phyloP scores from a whole-genome alignment of 2,888 invertebrate genomes.

The Sylvicola cinctus region DNA sequence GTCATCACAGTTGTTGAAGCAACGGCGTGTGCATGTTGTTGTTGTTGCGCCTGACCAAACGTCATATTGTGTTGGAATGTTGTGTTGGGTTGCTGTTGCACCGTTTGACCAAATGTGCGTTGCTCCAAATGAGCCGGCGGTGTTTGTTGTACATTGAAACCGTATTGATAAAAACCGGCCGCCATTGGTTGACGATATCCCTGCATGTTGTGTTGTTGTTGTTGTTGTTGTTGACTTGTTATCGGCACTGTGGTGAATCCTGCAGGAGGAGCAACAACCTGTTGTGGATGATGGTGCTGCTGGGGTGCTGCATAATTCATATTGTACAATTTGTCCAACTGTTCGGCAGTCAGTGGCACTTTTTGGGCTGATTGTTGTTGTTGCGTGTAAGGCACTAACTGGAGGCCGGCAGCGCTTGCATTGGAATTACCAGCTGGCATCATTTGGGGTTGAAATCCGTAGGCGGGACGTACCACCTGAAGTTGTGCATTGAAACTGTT shows the following conservation, averaged over 20 bases:
- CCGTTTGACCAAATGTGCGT: too few relatives aligned
- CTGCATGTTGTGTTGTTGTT: background rate
- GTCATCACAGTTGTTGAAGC: slow-evolving; percentile 2
- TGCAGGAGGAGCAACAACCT: background rate
- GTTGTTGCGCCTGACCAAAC: background rate
- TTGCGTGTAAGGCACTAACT: slow-evolving; percentile 9
- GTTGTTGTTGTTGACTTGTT: background rate
- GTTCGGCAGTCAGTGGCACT: slow-evolving; percentile 18
- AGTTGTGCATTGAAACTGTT: slow-evolving; percentile 5
- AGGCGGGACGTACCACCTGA: too few relatives aligned
- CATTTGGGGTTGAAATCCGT: slow-evolving; percentile 10
- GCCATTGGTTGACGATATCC: background rate
- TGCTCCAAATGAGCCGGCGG: background rate
- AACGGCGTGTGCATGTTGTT: slow-evolving; percentile 1
- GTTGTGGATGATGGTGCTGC: background rate
- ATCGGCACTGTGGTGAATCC: background rate
- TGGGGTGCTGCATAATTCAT: slow-evolving; percentile 13
- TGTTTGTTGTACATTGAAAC: background rate
- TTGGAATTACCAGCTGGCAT: slow-evolving; percentile 10
- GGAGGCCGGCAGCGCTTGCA: slow-evolving; percentile 13
- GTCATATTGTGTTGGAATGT: background rate
- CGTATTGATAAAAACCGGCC: too few relatives aligned
- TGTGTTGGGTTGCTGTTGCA: too few relatives aligned
- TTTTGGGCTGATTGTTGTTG: slow-evolving; percentile 13
- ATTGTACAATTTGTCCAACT: slow-evolving; percentile 20